phyloP scores from a whole-genome alignment of 2,888 invertebrate species.

The Oxyscelio sp. region DNA sequence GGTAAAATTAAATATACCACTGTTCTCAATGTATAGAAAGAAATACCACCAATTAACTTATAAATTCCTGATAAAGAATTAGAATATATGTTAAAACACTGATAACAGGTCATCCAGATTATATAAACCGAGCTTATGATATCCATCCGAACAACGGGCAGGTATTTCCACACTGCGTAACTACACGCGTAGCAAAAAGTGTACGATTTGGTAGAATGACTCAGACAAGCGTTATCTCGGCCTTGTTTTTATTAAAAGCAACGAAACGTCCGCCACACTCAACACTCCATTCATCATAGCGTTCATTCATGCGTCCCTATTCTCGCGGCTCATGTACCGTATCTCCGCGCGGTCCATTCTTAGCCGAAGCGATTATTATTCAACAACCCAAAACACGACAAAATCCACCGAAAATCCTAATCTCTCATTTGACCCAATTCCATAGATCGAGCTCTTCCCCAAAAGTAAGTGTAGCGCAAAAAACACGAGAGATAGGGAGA shows the following conservation, averaged over 20 bases:
- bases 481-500: not conserved
- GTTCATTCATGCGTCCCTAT: constrained; percentile 72
- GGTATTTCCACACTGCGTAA: constrained; percentile 53
- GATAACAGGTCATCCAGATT: too few relatives aligned
- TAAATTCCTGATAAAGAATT: too few relatives aligned
- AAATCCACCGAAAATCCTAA: constrained; percentile 27
- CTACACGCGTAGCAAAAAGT: constrained; percentile 26
- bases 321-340: constrained; percentile 69
- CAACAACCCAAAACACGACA: constrained; percentile 17
- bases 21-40: too few relatives aligned
- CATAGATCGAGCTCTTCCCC: constrained; percentile 9
- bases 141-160: constrained; percentile 31
- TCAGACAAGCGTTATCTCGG: constrained; percentile 60
- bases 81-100: too few relatives aligned
- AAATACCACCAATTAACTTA: too few relatives aligned
- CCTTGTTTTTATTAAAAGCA: constrained; percentile 51
- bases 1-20: too few relatives aligned
- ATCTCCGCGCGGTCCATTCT: constrained; percentile 56
- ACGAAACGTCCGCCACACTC: constrained; percentile 62
- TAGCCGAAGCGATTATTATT: constrained; percentile 44
- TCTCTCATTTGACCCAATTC: constrained; percentile 51
- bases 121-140: constrained; percentile 13
- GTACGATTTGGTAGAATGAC: constrained; percentile 60
- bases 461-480: constrained; percentile 27
- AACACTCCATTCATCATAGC: constrained; percentile 59